These are phyloP conservation scores for Seira sanloemensis DNA, from an alignment of 2,888 invertebrate species.

Conservation along the genomic window DNA sequence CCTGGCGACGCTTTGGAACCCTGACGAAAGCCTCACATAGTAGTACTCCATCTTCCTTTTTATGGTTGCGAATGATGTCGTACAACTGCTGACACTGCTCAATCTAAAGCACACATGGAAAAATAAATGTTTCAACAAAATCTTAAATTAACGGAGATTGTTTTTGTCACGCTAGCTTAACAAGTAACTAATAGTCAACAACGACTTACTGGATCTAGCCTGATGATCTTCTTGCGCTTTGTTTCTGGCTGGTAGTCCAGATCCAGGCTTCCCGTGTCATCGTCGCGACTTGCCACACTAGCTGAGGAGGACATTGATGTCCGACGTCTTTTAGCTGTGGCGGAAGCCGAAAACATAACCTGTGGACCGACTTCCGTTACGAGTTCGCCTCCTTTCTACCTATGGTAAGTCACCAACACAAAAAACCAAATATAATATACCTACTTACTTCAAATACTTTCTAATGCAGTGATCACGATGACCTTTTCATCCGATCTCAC, in stretches of 20 bases:
- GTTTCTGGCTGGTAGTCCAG: slow-evolving; percentile 71
- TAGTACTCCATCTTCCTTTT: slow-evolving; percentile 92
- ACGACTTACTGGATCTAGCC: slow-evolving; percentile 67
- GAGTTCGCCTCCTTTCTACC: not conserved
- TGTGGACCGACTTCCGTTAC: not conserved
- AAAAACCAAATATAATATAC: not conserved
- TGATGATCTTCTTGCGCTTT: slow-evolving; percentile 68
- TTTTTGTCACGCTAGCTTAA: not conserved
- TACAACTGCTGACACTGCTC: slow-evolving; percentile 94
- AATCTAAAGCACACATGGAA: slow-evolving; percentile 78
- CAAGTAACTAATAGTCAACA: not conserved
- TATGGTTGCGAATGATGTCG: slow-evolving; percentile 91
- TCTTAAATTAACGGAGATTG: not conserved
- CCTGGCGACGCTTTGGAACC: slow-evolving; percentile 94
- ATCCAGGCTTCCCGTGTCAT: slow-evolving; percentile 69
- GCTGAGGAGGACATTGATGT: slow-evolving; percentile 73
- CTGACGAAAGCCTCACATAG: slow-evolving; percentile 96
- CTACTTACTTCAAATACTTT: not conserved
- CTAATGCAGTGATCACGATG: not conserved
- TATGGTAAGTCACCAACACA: not conserved
- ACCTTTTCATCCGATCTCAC: no score
- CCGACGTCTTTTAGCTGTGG: slow-evolving; percentile 66
- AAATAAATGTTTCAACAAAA: slow-evolving; percentile 9
- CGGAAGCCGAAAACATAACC: slow-evolving; percentile 57
- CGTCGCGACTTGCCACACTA: slow-evolving; percentile 70